Evolutionary conservation across 1,140 invertebrate species (phyloP), one percentile per base, ranked within the genome.

Genomic region (Physella acuta): DNA sequence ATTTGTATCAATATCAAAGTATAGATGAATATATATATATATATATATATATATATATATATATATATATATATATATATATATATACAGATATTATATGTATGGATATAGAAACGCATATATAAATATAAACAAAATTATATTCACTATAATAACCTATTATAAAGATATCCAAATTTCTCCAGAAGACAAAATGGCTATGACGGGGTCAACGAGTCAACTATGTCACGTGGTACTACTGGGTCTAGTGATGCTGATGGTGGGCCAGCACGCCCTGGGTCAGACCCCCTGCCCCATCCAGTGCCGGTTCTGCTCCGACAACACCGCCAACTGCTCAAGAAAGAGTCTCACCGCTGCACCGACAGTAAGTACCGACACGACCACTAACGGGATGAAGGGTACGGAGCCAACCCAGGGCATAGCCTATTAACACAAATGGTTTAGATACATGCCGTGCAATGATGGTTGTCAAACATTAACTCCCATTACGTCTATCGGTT

Each of bases 301-400:
- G 28, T 81, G 79, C 63, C 20, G 61, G 14, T 74, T 73, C 53
- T 80, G 78, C 71, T 64, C 34, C 14, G 58, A 74, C 39, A 70
- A 71, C 24, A 65, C 73, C 28, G 73, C 75, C 4, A 69, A 79
- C 37, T 82, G 80, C 60, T 69, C 67, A 3, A 65, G 69, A 20
- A 49, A 33, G 3, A 74, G 71, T 17, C 71, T 82, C 14, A 62
- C 66, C 20, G 62, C 72, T 20, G 67, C 79, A n/a, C 79, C 79
- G n/a, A 66, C 14, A 36, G 59, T 61, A 44, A 61, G 59, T 24
- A 4, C 14, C 36, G 36, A 20, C 3, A 58, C n/a, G n/a, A n/a
- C 20, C 28, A 4, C 51, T 24, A 11, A 44, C 39, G 20, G 39
- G 39, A 20, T 44, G 20, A 8, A 44, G n/a, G n/a, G n/a, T n/a